Evolutionary conservation across 2,113 vertebrate species (phyloP).

Genomic region (Hippocampus comes): DNA sequence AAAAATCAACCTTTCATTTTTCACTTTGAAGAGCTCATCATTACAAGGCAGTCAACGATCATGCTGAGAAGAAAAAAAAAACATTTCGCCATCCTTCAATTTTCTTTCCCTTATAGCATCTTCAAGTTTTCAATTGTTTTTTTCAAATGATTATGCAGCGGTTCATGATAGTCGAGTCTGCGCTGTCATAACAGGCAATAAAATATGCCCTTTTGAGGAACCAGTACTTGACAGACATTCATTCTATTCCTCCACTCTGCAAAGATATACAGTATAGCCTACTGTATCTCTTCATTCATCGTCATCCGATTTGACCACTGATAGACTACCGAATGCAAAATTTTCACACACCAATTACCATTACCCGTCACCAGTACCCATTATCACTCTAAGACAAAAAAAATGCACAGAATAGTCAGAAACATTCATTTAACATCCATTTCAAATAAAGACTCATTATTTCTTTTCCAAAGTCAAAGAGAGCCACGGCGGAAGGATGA

Average conservation of each 20-base stretch:
- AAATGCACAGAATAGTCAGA: no score
- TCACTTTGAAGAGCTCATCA: background rate
- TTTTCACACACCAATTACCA: constrained; percentile 49
- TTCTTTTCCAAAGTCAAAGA: no score
- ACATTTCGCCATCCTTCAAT: background rate
- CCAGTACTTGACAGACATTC: background rate
- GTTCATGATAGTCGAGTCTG: no score
- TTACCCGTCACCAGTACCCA: no score
- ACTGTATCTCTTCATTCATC: constrained; percentile 19
- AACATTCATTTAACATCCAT: no score
- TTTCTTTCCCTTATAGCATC: background rate
- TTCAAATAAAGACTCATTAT: no score
- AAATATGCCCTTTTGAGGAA: background rate
- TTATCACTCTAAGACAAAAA: no score
- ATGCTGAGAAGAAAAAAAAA: background rate
- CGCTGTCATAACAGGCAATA: background rate
- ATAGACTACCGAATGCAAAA: constrained; percentile 55
- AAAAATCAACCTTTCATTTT: background rate
- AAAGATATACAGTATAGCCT: background rate
- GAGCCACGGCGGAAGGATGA: no score
- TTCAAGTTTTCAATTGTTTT: background rate
- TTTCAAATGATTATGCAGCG: background rate
- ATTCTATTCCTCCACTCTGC: background rate
- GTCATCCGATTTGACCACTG: constrained; percentile 41
- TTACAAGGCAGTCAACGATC: background rate